These are phyloP conservation scores for Polyommatus iphigenia DNA, from an alignment of 2,888 invertebrate species.

Conservation along the genomic window DNA sequence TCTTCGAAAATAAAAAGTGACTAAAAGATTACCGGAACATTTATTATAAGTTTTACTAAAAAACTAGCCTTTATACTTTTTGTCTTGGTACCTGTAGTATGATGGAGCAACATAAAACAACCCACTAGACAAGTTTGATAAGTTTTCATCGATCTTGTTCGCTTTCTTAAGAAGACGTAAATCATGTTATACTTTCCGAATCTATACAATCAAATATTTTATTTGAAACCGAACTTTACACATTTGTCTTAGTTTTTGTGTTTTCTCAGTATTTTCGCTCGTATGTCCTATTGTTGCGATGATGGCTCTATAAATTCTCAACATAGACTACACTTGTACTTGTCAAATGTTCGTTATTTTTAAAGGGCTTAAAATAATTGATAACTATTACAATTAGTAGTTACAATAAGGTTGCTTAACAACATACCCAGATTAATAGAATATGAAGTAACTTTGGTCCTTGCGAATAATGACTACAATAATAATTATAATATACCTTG, in stretches of 20 bases:
- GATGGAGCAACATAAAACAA: background rate
- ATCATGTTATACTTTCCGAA: slow-evolving; percentile 12
- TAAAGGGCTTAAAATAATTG: no score
- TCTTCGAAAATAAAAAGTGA: no score
- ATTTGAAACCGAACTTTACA: slow-evolving; percentile 24
- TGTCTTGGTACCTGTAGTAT: background rate
- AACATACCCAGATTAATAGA: no score
- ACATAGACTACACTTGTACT: background rate
- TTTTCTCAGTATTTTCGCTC: background rate
- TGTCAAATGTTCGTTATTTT: background rate
- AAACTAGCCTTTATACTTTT: no score
- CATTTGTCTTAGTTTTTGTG: slow-evolving; percentile 14
- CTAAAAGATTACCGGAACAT: no score
- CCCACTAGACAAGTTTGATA: background rate
- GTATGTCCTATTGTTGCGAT: background rate
- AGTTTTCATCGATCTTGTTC: slow-evolving; percentile 1
- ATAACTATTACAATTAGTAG: no score
- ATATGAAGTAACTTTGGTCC: no score
- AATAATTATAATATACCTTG: no score
- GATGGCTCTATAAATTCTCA: background rate
- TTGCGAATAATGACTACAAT: no score
- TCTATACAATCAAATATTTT: slow-evolving; percentile 14
- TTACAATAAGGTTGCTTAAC: no score
- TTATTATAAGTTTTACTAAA: no score
- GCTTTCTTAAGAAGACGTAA: background rate